phyloP scores from a whole-genome alignment of 1,140 invertebrate species.

The Samia ricini region DNA sequence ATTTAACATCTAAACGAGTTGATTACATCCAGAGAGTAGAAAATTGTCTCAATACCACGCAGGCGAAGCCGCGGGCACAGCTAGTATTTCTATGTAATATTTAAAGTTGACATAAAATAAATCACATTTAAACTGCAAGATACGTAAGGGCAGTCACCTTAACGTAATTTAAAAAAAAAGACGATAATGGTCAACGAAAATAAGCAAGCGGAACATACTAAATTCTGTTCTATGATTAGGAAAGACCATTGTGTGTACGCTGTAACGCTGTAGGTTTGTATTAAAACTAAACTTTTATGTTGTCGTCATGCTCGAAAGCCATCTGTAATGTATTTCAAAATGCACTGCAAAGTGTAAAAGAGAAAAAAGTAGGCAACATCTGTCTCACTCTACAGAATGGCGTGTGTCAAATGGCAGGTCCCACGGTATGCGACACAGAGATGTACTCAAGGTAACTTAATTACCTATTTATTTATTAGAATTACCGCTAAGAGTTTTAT shows the following conservation, averaged over 20 bases:
- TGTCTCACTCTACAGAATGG: slow-evolving; percentile 40
- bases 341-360: slow-evolving; percentile 11
- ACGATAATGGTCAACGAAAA: not conserved
- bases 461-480: not conserved
- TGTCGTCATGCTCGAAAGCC: not conserved
- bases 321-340: slow-evolving; percentile 6
- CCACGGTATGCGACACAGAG: slow-evolving; percentile 43
- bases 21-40: too few species aligned
- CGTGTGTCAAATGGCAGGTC: slow-evolving; percentile 62
- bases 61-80: too few species aligned
- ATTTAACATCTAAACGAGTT: too few species aligned
- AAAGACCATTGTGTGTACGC: not conserved
- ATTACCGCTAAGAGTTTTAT: too few species aligned
- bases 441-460: slow-evolving; percentile 20
- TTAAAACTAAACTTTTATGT: not conserved
- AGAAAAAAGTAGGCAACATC: slow-evolving; percentile 18
- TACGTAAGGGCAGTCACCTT: not conserved
- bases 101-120: too few species aligned
- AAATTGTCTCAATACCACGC: too few species aligned
- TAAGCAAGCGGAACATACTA: not conserved
- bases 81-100: too few species aligned
- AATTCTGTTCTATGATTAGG: not conserved
- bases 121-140: too few species aligned
- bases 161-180: not conserved
- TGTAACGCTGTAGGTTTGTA: too few species aligned